Conservation (phyloP, 1,140 invertebrate genomes). For the Chironomus tepperi region DNA sequence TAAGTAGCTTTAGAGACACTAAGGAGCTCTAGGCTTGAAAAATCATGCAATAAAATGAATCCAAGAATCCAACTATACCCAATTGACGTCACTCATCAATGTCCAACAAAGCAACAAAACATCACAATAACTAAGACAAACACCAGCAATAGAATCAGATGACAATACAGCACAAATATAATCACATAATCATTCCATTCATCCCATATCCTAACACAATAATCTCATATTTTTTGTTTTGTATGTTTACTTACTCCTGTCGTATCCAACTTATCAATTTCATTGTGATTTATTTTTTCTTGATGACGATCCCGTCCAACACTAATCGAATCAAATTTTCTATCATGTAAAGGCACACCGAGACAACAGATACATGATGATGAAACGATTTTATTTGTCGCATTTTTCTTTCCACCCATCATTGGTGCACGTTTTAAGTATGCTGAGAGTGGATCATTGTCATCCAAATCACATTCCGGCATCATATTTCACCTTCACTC, state of each 20-base stretch:
- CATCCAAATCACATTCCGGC: constrained; percentile 22
- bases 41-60: no score
- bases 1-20: no score
- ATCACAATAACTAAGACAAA: no score
- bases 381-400: neutral
- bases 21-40: no score
- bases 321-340: neutral
- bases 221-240: neutral
- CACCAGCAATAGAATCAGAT: no score
- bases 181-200: no score
- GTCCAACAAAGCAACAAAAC: no score
- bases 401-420: neutral
- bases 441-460: constrained; percentile 17
- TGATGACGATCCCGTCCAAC: neutral
- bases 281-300: constrained; percentile 16
- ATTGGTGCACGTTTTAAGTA: constrained; percentile 7
- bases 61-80: no score
- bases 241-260: constrained; percentile 20
- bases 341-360: neutral
- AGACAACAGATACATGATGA: neutral
- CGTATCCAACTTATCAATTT: constrained; percentile 1
- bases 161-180: no score
- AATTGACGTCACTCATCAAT: no score
- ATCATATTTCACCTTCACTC: neutral
- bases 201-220: no score